Conservation (phyloP, 2,888 invertebrate species). For the Drosophila antonietae region DNA sequence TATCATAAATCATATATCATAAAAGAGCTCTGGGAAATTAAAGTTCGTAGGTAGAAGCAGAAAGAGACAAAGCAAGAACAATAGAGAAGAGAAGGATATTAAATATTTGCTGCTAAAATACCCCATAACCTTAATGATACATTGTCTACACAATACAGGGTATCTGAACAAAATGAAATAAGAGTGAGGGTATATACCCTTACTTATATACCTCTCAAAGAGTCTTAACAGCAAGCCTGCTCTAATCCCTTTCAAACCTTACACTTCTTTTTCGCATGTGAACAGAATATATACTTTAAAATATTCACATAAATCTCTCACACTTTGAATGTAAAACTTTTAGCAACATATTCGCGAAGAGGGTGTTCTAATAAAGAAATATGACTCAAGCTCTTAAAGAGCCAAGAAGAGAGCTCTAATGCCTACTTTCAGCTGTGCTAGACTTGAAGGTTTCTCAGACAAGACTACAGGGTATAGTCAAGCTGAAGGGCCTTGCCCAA, state of each 20-base stretch:
- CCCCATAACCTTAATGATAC: background rate
- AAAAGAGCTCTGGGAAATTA: background rate
- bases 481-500: no score
- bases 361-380: background rate
- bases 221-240: background rate
- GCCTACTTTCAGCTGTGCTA: background rate
- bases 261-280: background rate
- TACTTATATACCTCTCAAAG: background rate
- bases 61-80: background rate
- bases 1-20: background rate
- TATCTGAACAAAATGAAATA: background rate
- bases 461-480: background rate
- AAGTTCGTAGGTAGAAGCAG: background rate
- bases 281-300: background rate
- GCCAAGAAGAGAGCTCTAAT: background rate
- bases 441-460: background rate
- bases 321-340: background rate
- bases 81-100: background rate
- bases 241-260: background rate
- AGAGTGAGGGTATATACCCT: background rate
- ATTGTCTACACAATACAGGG: background rate
- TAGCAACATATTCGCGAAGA: background rate
- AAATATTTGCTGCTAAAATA: no score
- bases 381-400: background rate
- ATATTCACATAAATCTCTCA: background rate